Evolutionary conservation across 2,888 invertebrate genomes (phyloP).

Genomic region (Lycophotia porphyrea): DNA sequence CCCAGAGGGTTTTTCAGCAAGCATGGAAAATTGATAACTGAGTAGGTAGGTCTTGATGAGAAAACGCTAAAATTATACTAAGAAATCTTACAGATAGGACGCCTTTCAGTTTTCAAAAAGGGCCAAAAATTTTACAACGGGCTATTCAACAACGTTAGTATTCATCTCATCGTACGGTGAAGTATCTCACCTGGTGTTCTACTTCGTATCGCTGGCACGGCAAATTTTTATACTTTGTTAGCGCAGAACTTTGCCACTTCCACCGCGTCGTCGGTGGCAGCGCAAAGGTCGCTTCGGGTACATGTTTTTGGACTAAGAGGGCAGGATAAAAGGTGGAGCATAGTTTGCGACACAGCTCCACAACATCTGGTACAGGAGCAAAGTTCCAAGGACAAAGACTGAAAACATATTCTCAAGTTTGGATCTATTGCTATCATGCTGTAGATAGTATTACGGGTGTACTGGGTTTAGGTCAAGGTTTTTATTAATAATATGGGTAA

Average conservation of each 20-base stretch:
- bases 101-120: background rate
- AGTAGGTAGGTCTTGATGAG: background rate
- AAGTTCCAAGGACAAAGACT: background rate
- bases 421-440: background rate
- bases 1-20: background rate
- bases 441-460: background rate
- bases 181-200: no score
- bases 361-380: background rate
- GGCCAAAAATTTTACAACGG: background rate
- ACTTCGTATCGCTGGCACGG: no score
- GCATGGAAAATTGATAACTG: background rate
- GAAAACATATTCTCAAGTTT: background rate
- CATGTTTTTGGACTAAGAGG: no score
- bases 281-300: no score
- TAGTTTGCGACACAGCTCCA: no score
- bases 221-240: no score
- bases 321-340: no score
- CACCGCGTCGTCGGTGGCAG: no score
- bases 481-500: no score
- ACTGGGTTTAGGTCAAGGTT: background rate
- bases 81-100: background rate
- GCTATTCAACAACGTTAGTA: background rate
- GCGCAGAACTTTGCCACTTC: no score
- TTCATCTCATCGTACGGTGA: background rate
- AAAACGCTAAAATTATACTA: background rate